A percentile compares a stretch with the other conserved stretches of the same genome.
phyloP scores from a whole-genome alignment of 2,888 invertebrate genomes.

The Phrixothrix hirtus region DNA sequence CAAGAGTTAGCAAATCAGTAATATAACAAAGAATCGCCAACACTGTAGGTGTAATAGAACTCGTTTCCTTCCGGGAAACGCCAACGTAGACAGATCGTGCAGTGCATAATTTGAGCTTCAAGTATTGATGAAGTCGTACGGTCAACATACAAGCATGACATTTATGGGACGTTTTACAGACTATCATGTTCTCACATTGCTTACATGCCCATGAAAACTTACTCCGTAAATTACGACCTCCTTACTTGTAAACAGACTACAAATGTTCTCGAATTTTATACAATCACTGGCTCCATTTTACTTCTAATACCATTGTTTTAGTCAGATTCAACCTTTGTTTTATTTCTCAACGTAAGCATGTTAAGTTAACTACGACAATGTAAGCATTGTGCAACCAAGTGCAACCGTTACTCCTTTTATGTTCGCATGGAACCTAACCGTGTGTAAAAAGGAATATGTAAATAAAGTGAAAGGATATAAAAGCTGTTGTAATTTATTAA shows the following conservation, averaged over 20 bases:
- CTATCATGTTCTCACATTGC: slow-evolving; percentile 22
- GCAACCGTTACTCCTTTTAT: background rate
- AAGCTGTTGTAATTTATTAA: no score
- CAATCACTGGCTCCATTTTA: slow-evolving; percentile 9
- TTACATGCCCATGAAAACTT: slow-evolving; percentile 24
- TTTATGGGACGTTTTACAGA: slow-evolving; percentile 29
- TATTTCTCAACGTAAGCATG: slow-evolving; percentile 9
- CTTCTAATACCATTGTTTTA: slow-evolving; percentile 16
- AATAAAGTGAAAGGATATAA: no score
- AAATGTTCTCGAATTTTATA: slow-evolving; percentile 21
- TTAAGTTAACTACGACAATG: slow-evolving; percentile 7
- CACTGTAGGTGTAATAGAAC: slow-evolving; percentile 11
- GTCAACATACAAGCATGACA: slow-evolving; percentile 26
- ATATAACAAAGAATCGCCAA: slow-evolving; percentile 23
- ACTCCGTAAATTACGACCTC: slow-evolving; percentile 24
- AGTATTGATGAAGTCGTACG: slow-evolving; percentile 32
- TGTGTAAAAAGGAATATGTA: no score
- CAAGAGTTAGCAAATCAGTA: slow-evolving; percentile 15
- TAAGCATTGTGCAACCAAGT: slow-evolving; percentile 1
- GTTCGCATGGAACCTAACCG: no score
- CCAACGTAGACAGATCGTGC: slow-evolving; percentile 29
- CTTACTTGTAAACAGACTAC: slow-evolving; percentile 23
- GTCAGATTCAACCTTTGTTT: slow-evolving; percentile 15
- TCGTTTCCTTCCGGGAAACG: slow-evolving; percentile 31
- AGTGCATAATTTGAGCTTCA: slow-evolving; percentile 23